phyloP scores from a whole-genome alignment of 2,888 invertebrate species.

The Hypomecis atomaria region DNA sequence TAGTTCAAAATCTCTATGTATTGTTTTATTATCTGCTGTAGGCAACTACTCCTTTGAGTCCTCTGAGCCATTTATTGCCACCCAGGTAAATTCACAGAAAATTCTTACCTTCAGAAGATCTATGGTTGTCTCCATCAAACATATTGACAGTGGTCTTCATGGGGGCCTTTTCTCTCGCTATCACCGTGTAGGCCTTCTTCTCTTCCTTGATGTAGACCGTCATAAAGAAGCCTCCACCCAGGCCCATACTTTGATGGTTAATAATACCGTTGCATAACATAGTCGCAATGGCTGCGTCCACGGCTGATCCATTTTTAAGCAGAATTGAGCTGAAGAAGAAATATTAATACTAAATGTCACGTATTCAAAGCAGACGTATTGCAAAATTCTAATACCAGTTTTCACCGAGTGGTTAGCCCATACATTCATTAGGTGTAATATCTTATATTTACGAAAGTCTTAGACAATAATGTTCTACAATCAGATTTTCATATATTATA shows the following conservation, averaged over 20 bases:
- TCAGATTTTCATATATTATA: too few relatives aligned
- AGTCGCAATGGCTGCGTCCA: slow-evolving; percentile 93
- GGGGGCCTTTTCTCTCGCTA: slow-evolving; percentile 92
- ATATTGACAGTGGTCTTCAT: slow-evolving; percentile 83
- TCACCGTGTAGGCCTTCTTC: slow-evolving; percentile 86
- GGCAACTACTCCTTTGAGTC: too few relatives aligned
- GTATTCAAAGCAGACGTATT: too few relatives aligned
- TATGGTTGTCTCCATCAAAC: slow-evolving; percentile 78
- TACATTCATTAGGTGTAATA: too few relatives aligned
- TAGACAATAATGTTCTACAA: too few relatives aligned
- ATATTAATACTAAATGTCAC: not conserved
- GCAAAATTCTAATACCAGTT: too few relatives aligned
- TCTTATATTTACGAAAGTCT: too few relatives aligned
- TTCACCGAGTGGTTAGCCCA: too few relatives aligned
- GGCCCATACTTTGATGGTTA: slow-evolving; percentile 85
- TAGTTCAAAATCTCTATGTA: too few relatives aligned
- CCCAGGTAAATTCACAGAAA: too few relatives aligned
- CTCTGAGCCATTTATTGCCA: too few relatives aligned
- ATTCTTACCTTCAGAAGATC: slow-evolving; percentile 75
- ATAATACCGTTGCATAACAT: slow-evolving; percentile 92
- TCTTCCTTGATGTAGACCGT: slow-evolving; percentile 87
- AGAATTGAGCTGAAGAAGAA: slow-evolving; percentile 82
- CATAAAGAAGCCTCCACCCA: slow-evolving; percentile 93
- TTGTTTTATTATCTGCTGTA: too few relatives aligned
- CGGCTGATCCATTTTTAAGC: slow-evolving; percentile 89